Percentiles rank a stretch among this genome's conserved stretches.
These are phyloP conservation scores for Antennarius maculatus DNA, from an alignment of 2,797 vertebrate species.

Conservation along the genomic window DNA sequence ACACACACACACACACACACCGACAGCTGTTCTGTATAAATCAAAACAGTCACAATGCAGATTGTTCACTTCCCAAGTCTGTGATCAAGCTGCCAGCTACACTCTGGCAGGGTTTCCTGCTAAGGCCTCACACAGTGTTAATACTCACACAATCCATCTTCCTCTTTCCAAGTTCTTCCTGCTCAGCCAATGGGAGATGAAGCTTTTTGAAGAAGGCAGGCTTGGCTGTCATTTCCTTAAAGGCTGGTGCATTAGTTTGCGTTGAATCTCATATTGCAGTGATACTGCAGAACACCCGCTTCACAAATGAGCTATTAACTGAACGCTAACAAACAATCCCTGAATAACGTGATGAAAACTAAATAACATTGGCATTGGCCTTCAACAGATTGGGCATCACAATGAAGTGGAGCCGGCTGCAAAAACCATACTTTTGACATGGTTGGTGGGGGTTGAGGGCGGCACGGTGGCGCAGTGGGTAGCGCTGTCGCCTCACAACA, in stretches of 20 bases:
- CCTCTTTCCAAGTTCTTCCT: conserved; percentile 44
- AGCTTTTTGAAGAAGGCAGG: conserved; percentile 40
- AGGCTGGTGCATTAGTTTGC: conserved; percentile 4
- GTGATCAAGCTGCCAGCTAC: conserved; percentile 59
- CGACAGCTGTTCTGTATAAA: conserved; percentile 67
- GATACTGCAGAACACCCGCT: not conserved
- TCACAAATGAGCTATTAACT: not conserved
- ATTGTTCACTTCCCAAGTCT: conserved; percentile 62
- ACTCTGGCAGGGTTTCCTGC: conserved; percentile 55
- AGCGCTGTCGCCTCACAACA: too few species aligned
- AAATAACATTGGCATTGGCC: not conserved
- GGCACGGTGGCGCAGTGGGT: too few species aligned
- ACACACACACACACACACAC: not conserved
- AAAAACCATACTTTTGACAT: too few species aligned
- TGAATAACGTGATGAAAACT: not conserved
- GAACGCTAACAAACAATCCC: not conserved
- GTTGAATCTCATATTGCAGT: not conserved
- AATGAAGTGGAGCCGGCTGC: too few species aligned
- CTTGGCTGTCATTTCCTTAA: conserved; percentile 17
- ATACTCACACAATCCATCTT: conserved; percentile 58
- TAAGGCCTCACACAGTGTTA: conserved; percentile 60
- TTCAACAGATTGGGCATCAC: too few species aligned
- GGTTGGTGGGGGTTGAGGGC: too few species aligned
- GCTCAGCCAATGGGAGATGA: conserved; percentile 49
- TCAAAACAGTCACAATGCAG: conserved; percentile 62